Evolutionary conservation across 2,888 invertebrate species (phyloP).

Genomic region (Scrobipalpa costella): DNA sequence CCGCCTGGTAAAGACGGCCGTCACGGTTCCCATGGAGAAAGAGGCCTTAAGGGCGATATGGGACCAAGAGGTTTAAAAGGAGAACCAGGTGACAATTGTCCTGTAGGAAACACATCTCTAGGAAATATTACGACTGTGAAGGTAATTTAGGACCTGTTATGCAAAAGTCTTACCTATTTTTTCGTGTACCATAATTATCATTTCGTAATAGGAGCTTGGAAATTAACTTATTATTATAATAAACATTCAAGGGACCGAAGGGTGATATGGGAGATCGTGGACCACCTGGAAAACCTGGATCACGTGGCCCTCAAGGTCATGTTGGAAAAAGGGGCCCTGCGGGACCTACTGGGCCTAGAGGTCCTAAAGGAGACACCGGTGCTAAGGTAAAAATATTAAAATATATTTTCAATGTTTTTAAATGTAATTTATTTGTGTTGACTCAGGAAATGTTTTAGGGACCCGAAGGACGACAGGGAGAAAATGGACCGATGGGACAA

Average conservation of each 20-base stretch:
- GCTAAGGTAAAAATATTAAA: constrained; percentile 27
- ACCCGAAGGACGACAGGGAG: constrained; percentile 71
- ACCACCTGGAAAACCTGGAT: constrained; percentile 28
- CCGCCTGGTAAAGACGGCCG: constrained; percentile 56
- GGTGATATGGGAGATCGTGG: constrained; percentile 36
- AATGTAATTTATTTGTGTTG: not conserved
- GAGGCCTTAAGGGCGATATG: constrained; percentile 73
- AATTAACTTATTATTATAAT: not conserved
- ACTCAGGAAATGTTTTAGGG: constrained; percentile 52
- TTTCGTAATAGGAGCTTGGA: too few species aligned
- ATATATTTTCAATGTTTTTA: not conserved
- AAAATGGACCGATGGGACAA: constrained; percentile 41
- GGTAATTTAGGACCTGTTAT: constrained; percentile 1
- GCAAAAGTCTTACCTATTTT: not conserved
- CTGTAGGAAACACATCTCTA: constrained; percentile 17
- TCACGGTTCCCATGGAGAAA: constrained; percentile 83
- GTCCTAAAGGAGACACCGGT: constrained; percentile 68
- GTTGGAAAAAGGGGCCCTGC: constrained; percentile 30
- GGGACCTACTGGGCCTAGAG: constrained; percentile 79
- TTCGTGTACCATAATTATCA: not conserved
- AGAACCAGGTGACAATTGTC: constrained; percentile 34
- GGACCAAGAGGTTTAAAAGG: constrained; percentile 37
- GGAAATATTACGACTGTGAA: constrained; percentile 17
- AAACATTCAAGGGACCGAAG: constrained; percentile 15
- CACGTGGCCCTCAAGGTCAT: constrained; percentile 30